Percentiles rank a stretch among this genome's conserved stretches.
Conservation (phyloP, 1,140 invertebrate species). For the Aphelinus atriplicis region DNA sequence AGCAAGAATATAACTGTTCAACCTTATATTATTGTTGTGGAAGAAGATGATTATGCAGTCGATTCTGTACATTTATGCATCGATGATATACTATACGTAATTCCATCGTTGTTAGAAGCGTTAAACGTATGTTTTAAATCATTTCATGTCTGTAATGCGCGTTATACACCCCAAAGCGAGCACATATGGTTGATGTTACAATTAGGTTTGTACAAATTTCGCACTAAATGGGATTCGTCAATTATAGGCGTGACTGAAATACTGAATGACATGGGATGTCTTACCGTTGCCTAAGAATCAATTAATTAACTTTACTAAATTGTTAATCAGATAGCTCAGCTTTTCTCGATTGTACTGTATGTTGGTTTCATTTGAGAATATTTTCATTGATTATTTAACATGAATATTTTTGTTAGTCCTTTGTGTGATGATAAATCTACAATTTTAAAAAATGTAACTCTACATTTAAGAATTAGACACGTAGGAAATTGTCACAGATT, state of each 20-base stretch:
- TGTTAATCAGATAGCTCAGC: neutral
- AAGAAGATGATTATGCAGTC: constrained; percentile 14
- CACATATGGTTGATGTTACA: constrained; percentile 35
- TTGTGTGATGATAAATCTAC: constrained; percentile 36
- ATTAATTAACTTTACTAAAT: constrained; percentile 14
- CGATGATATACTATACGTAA: neutral
- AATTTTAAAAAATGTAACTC: constrained; percentile 13
- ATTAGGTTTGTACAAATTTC: constrained; percentile 22
- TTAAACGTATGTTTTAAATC: constrained; percentile 31
- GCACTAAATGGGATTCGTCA: constrained; percentile 1
- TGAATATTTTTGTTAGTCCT: constrained; percentile 30
- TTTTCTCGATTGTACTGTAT: too few relatives aligned
- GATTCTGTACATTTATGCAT: constrained; percentile 20
- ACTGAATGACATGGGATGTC: constrained; percentile 16
- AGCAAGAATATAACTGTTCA: neutral
- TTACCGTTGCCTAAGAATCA: neutral
- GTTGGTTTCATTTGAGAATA: too few relatives aligned
- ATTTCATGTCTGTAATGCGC: constrained; percentile 25
- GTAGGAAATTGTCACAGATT: constrained; percentile 26
- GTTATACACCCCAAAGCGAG: constrained; percentile 25
- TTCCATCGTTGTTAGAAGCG: neutral
- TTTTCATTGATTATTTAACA: constrained; percentile 5
- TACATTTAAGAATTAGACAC: constrained; percentile 43
- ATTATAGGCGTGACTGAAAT: constrained; percentile 33
- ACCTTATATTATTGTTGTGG: too few relatives aligned